Percentiles rank a stretch among this genome's conserved stretches.
Conservation (phyloP, 1,140 invertebrate species). For the Pseudomyrmex gracilis region DNA sequence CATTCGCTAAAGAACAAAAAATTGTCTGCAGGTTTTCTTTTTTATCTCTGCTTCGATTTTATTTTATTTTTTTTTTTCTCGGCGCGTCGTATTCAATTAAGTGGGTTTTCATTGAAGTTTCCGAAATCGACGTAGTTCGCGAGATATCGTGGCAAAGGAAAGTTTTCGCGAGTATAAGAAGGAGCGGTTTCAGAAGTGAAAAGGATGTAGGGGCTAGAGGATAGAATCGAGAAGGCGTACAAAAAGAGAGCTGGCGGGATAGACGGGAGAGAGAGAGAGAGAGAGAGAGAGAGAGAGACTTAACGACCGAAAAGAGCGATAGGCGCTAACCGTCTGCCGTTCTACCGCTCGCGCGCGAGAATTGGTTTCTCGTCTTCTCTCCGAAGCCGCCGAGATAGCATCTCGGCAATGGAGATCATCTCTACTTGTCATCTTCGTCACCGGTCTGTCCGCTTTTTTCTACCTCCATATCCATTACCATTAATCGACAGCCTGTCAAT, state of each 20-base stretch:
- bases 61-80: not conserved
- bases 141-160: not conserved
- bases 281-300: constrained; percentile 7
- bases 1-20: not conserved
- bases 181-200: constrained; percentile 17
- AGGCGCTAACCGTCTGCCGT: constrained; percentile 29
- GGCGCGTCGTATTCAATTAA: too few species aligned
- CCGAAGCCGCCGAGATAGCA: not conserved
- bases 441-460: constrained; percentile 44
- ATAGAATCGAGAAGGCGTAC: not conserved
- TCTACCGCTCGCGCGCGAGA: constrained; percentile 5
- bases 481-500: constrained; percentile 40
- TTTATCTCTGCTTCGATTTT: not conserved
- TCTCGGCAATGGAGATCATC: constrained; percentile 33
- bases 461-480: constrained; percentile 2
- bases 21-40: not conserved
- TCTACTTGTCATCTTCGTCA: constrained; percentile 44
- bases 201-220: not conserved
- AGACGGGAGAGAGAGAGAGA: not conserved
- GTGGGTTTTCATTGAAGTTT: constrained; percentile 10
- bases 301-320: constrained; percentile 46
- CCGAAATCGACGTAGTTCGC: not conserved
- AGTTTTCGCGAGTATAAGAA: not conserved
- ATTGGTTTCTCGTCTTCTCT: constrained; percentile 42
- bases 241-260: constrained; percentile 43